These are phyloP conservation scores for Epizoanthus scotinus DNA, from an alignment of 92 coral and sea anemone species.

Conservation along the genomic window DNA sequence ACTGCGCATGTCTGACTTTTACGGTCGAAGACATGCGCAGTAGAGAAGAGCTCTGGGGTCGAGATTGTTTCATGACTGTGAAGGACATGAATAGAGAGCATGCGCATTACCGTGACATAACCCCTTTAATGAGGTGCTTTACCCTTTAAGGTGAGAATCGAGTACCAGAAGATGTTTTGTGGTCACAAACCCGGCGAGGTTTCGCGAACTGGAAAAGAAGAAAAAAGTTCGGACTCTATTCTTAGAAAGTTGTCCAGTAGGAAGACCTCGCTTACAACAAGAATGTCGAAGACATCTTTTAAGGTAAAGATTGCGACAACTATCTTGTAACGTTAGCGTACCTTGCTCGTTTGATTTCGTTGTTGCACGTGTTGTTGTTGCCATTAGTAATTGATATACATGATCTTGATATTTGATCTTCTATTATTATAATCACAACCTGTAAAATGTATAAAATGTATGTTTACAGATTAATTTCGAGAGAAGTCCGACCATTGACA, in stretches of 20 bases:
- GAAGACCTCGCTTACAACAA: constrained; percentile 11
- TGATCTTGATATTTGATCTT: no score
- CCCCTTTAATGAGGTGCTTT: neutral
- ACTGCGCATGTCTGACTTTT: no score
- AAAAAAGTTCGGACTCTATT: constrained; percentile 24
- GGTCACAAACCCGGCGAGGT: neutral
- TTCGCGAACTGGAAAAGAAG: constrained; percentile 31
- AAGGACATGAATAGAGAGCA: no score
- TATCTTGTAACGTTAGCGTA: neutral
- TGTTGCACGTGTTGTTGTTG: neutral
- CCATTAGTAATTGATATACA: no score
- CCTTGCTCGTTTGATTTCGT: neutral
- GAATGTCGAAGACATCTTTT: constrained; percentile 38
- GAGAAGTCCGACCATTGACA: constrained; percentile 13
- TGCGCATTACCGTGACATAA: no score
- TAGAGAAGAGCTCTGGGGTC: no score
- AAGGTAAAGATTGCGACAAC: constrained; percentile 5
- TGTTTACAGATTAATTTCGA: constrained; percentile 23
- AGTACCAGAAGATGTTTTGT: constrained; percentile 27
- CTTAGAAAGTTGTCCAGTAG: constrained; percentile 20
- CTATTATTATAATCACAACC: neutral
- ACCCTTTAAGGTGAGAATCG: constrained; percentile 14
- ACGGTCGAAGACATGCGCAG: no score
- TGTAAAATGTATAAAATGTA: neutral
- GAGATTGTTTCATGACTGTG: no score